Evolutionary conservation across 2,888 invertebrate genomes (phyloP).

Genomic region (Rhabditoides inermis): DNA sequence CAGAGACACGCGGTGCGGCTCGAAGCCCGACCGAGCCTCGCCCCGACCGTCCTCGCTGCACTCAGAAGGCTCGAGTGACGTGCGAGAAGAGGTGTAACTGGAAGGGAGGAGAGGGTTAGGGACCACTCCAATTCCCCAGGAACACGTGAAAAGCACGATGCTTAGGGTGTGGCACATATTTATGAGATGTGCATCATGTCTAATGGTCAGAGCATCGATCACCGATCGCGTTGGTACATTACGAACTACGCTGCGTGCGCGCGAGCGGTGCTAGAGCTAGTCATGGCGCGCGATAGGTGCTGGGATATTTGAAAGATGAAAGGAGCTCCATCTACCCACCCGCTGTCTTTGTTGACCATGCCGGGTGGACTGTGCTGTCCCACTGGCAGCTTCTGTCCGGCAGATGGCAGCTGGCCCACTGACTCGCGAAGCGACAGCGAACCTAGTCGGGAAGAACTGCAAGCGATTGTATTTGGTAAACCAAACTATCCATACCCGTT

Average conservation of each 20-base stretch:
- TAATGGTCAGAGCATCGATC: neutral
- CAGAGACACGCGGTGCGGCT: slow-evolving; percentile 41
- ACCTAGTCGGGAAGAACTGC: no score
- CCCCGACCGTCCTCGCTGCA: slow-evolving; percentile 34
- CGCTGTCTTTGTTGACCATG: slow-evolving; percentile 51
- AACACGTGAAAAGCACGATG: no score
- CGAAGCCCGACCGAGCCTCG: slow-evolving; percentile 12
- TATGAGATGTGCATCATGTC: neutral
- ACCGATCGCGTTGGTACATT: neutral
- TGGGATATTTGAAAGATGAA: neutral
- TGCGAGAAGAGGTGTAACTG: slow-evolving; percentile 52
- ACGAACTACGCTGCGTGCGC: no score
- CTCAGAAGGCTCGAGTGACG: slow-evolving; percentile 51
- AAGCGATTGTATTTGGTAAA: no score
- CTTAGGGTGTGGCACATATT: neutral
- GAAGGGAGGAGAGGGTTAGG: no score
- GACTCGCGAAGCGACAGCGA: slow-evolving; percentile 49
- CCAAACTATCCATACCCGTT: no score
- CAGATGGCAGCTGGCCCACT: slow-evolving; percentile 46
- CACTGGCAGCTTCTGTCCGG: slow-evolving; percentile 14
- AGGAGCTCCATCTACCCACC: slow-evolving; percentile 22
- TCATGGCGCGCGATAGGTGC: no score
- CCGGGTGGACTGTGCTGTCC: slow-evolving; percentile 41
- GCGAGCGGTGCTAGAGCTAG: no score
- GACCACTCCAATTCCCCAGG: no score